Conservation (phyloP, 2,797 vertebrate species). For the Platalea minor region DNA sequence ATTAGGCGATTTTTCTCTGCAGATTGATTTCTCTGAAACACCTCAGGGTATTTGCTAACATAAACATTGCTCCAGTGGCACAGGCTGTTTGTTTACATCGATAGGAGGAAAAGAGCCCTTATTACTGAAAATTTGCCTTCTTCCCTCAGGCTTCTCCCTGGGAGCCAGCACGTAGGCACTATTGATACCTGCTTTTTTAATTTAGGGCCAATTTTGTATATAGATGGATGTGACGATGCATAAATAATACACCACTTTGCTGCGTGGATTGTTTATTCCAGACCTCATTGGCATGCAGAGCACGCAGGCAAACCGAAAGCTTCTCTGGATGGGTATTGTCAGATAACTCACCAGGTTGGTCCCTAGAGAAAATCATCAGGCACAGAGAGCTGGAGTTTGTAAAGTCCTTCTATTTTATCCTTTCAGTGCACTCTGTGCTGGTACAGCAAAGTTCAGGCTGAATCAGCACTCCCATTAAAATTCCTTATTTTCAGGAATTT, state of each 20-base stretch:
- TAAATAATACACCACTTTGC: constrained; percentile 33
- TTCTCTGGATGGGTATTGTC: constrained; percentile 26
- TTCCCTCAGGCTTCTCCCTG: neutral
- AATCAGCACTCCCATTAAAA: constrained; percentile 22
- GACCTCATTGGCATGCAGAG: neutral
- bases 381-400: constrained; percentile 38
- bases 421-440: neutral
- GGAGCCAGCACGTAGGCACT: constrained; percentile 4
- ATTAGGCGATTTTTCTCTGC: constrained; percentile 5
- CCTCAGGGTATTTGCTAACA: constrained; percentile 62
- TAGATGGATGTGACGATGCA: constrained; percentile 21
- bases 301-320: neutral
- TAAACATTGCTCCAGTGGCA: constrained; percentile 31
- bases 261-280: neutral
- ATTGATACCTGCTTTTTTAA: constrained; percentile 30
- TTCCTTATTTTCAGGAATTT: constrained; percentile 11
- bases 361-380: constrained; percentile 10
- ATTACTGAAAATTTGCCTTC: constrained; percentile 6
- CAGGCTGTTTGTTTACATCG: constrained; percentile 47
- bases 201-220: neutral
- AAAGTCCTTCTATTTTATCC: constrained; percentile 15
- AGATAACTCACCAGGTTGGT: constrained; percentile 15
- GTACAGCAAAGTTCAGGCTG: constrained; percentile 25
- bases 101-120: constrained; percentile 43
- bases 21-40: constrained; percentile 59